Conservation (phyloP, 2,797 vertebrate genomes). For the Spondyliosoma cantharus region DNA sequence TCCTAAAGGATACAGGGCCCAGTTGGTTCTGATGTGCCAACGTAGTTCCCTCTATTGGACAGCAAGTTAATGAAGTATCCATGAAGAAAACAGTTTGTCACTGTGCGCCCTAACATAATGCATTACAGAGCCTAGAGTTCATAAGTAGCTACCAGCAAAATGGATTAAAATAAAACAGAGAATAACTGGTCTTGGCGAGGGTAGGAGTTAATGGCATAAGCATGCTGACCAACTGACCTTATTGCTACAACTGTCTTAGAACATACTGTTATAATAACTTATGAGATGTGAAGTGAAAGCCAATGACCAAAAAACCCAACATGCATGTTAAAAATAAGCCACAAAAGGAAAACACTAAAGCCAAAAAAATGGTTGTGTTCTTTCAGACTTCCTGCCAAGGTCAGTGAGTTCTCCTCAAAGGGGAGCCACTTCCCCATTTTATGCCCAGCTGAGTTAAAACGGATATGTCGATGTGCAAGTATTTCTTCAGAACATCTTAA, state of each 20-base stretch:
- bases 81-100: slow-evolving; percentile 59
- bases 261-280: slow-evolving; percentile 25
- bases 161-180: slow-evolving; percentile 22
- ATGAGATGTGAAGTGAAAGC: slow-evolving; percentile 47
- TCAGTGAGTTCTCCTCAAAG: slow-evolving; percentile 75
- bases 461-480: slow-evolving; percentile 72
- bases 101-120: slow-evolving; percentile 22
- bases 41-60: slow-evolving; percentile 41
- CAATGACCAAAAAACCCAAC: slow-evolving; percentile 38
- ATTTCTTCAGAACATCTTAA: slow-evolving; percentile 79
- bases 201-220: not conserved
- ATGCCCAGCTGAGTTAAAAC: slow-evolving; percentile 78
- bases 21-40: slow-evolving; percentile 39
- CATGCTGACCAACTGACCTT: slow-evolving; percentile 19
- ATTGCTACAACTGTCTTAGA: slow-evolving; percentile 33
- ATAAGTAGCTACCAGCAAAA: slow-evolving; percentile 8
- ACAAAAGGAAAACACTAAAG: slow-evolving; percentile 61
- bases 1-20: slow-evolving; percentile 45
- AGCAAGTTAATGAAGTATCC: slow-evolving; percentile 57
- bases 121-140: slow-evolving; percentile 20
- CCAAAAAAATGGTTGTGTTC: slow-evolving; percentile 53
- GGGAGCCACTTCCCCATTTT: slow-evolving; percentile 76
- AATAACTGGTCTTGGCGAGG: not conserved
- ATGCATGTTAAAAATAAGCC: slow-evolving; percentile 66
- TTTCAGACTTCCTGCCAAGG: slow-evolving; percentile 77